A percentile compares a stretch with the other conserved stretches of the same genome.
Evolutionary conservation across 2,888 invertebrate species (phyloP).

Genomic region (Charanyca ferruginea): DNA sequence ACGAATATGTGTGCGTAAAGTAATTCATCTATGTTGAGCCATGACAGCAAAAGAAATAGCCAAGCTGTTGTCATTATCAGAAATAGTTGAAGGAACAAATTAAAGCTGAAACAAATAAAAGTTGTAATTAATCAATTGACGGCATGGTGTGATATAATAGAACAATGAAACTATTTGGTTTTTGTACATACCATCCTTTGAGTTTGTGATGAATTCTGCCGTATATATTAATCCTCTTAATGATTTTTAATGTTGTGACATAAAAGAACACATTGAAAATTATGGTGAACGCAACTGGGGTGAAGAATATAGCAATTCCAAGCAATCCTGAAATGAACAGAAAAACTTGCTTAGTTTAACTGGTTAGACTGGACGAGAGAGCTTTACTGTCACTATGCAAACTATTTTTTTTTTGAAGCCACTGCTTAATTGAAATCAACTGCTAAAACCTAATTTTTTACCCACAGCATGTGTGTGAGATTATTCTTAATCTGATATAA

Average conservation of each 20-base stretch:
- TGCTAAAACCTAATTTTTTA: neutral
- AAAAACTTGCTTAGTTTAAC: neutral
- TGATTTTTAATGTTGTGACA: conserved; percentile 94
- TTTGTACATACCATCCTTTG: conserved; percentile 93
- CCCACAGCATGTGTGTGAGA: neutral
- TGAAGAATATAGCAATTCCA: conserved; percentile 96
- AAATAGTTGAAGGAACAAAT: conserved; percentile 94
- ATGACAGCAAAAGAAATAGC: conserved; percentile 95
- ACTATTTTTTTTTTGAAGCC: neutral
- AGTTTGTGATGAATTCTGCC: conserved; percentile 97
- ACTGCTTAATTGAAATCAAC: neutral
- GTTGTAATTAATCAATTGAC: neutral
- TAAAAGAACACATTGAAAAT: conserved; percentile 95
- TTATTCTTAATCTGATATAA: no score
- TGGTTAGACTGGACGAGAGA: neutral
- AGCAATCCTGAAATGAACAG: conserved; percentile 92
- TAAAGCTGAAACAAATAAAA: conserved; percentile 91
- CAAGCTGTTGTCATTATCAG: conserved; percentile 94
- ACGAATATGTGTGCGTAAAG: conserved; percentile 94
- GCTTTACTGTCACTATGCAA: neutral
- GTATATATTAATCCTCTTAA: conserved; percentile 95
- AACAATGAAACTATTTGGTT: neutral
- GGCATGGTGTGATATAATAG: neutral
- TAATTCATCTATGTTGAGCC: conserved; percentile 94
- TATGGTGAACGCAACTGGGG: conserved; percentile 95